Evolutionary conservation across 1,140 invertebrate species (phyloP), one percentile per base, ranked within the genome.

Genomic region (Pogonognathellus flavescens): DNA sequence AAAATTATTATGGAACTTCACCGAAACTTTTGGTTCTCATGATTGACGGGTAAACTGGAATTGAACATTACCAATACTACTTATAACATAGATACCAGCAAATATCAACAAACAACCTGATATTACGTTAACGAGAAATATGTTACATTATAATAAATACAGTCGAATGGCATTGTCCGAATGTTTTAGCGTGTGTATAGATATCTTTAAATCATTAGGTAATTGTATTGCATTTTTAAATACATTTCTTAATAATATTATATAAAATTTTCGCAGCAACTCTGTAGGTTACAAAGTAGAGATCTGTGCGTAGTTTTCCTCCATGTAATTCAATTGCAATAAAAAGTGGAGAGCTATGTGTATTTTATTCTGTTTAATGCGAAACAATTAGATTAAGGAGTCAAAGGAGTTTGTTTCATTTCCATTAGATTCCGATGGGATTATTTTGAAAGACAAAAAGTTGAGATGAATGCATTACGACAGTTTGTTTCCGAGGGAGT

Each of bases 351-450:
- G n/a, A n/a, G n/a, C n/a, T n/a, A n/a, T n/a, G n/a, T n/a, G n/a
- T n/a, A n/a, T n/a, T n/a, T n/a, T n/a, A n/a, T n/a, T n/a, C n/a
- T n/a, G n/a, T n/a, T n/a, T n/a, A n/a, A n/a, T n/a, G n/a, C n/a
- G n/a, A n/a, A n/a, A n/a, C 31, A 41, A n/a, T 57, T 13, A n/a
- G 53, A 1, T 13, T 57, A n/a, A n/a, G 9, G n/a, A 4, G 53
- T 13, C 11, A 57, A 57, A 49, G 10, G 66, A 31, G 31, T 49
- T 81, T 81, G n/a, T 10, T 18, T 81, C 10, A 14, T n/a, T 31
- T 55, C 2, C 50, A 6, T 10, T 22, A 90, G 90, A n/a, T 90
- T 90, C 84, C 86, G 89, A 5, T 90, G 89, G 89, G 90, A 90
- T 82, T 90, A 90, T 81, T 87, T 89, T 22, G 88, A 90, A 8